Base-by-base conservation (phyloP, 2,797 vertebrate genomes). In the Phyllotis vaccarum region DNA sequence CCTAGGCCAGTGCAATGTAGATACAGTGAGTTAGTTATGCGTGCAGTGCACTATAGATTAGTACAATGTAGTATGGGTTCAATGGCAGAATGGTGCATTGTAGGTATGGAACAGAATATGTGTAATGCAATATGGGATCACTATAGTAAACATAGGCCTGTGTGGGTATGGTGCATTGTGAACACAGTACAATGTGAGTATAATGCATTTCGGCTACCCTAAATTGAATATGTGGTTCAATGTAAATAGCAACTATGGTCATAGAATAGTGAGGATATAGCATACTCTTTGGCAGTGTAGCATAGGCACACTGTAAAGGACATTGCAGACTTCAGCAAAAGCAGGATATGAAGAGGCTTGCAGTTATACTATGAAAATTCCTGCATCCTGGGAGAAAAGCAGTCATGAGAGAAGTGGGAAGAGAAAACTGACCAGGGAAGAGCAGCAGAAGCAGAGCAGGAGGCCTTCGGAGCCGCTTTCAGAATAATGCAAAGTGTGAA, bases 391-490 rank as follows among this genome's bases (percentile, higher is more conserved):
- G 62, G 90, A 5, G 78, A 37, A 70, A 56, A 5, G 1, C 21
- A 19, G 10, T 49, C 19, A 24, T 3, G 9, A 5, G 0, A 17
- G 27, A 34, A 6, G 4, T 5, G 16, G 27, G 13, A 34, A 16
- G n/a, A 27, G 10, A 6, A 46, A 31, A 9, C 29, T 13, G 7
- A 24, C 54, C 1, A 62, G 54, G 4, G 21, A 52, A 82, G 49
- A 60, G 37, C 0, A 12, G 14, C 46, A 75, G 70, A n/a, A 12
- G 11, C 27, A 68, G 40, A 82, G 40, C 22, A 60, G 56, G 40
- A 74, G 14, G 43, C 13, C 24, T 70, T 8, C 0, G 0, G 31
- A 27, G 2, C 2, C 46, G 40, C 40, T 12, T 79, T 52, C 46
- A 27, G 3, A 40, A 68, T 24, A 31, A 70, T 6, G 8, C n/a